Percentiles rank a stretch among this genome's conserved stretches.
Evolutionary conservation across 2,113 vertebrate genomes (phyloP).

Genomic region (Pygoscelis adeliae): DNA sequence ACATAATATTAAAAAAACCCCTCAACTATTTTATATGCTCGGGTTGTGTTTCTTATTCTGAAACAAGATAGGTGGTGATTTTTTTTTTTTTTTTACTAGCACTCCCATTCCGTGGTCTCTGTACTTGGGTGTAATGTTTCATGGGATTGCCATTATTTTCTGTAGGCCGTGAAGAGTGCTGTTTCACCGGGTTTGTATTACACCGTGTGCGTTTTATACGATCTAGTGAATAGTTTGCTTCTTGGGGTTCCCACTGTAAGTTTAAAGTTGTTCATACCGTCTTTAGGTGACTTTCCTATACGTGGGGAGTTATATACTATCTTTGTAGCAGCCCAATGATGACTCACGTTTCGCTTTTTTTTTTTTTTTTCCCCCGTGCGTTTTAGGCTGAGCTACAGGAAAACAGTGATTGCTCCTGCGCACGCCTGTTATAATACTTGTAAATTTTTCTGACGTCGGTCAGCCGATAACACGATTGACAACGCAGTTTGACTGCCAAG

Average conservation of each 20-base stretch:
- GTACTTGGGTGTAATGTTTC: neutral
- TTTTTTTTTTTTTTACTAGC: neutral
- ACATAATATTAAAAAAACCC: neutral
- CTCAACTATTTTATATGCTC: rapidly evolving
- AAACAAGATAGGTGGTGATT: neutral
- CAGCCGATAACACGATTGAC: neutral
- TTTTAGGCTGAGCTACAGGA: neutral
- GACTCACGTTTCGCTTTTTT: neutral
- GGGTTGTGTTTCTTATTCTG: neutral
- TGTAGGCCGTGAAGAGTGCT: neutral
- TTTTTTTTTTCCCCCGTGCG: neutral
- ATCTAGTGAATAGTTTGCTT: neutral
- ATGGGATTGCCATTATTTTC: neutral
- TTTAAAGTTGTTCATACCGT: neutral
- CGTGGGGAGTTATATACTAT: neutral
- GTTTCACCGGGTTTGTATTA: neutral
- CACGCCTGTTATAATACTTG: rapidly evolving
- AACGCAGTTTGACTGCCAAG: neutral
- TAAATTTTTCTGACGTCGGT: neutral
- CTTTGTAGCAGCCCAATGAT: neutral
- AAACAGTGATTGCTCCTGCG: neutral
- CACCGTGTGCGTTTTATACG: rapidly evolving
- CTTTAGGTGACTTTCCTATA: neutral
- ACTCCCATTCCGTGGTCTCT: neutral
- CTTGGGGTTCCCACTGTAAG: neutral